These are phyloP conservation scores for Allygus modestus DNA, from an alignment of 2,888 invertebrate genomes.

Conservation along the genomic window DNA sequence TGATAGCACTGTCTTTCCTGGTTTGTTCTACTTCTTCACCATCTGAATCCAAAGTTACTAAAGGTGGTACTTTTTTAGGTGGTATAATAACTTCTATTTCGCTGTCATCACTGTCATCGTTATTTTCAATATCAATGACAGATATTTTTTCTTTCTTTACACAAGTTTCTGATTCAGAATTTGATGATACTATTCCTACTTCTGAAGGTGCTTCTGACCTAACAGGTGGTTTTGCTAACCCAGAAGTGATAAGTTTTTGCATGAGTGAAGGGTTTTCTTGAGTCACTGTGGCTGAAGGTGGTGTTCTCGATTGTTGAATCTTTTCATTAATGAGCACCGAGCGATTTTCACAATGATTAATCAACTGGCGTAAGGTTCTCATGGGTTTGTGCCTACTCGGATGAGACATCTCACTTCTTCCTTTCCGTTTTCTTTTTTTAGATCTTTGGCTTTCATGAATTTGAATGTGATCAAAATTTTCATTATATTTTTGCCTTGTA, in stretches of 20 bases:
- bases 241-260: conserved; percentile 38
- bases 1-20: neutral
- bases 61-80: conserved; percentile 53
- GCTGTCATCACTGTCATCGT: conserved; percentile 41
- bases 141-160: neutral
- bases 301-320: neutral
- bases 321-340: neutral
- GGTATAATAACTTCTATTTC: conserved; percentile 61
- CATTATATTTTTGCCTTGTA: neutral
- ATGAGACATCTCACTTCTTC: neutral
- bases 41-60: conserved; percentile 55
- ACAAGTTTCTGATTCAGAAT: neutral
- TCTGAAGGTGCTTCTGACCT: neutral
- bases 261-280: conserved; percentile 30
- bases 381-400: neutral
- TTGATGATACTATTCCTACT: neutral
- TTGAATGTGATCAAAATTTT: neutral
- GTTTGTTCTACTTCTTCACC: conserved; percentile 54
- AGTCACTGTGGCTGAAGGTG: neutral
- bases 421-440: neutral
- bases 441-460: neutral
- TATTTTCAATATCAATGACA: neutral
- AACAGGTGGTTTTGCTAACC: conserved; percentile 5
- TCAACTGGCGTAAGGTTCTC: neutral
- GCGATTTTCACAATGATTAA: conserved; percentile 10